Evolutionary conservation across 2,797 vertebrate species (phyloP).

Genomic region (Centroberyx gerrardi): DNA sequence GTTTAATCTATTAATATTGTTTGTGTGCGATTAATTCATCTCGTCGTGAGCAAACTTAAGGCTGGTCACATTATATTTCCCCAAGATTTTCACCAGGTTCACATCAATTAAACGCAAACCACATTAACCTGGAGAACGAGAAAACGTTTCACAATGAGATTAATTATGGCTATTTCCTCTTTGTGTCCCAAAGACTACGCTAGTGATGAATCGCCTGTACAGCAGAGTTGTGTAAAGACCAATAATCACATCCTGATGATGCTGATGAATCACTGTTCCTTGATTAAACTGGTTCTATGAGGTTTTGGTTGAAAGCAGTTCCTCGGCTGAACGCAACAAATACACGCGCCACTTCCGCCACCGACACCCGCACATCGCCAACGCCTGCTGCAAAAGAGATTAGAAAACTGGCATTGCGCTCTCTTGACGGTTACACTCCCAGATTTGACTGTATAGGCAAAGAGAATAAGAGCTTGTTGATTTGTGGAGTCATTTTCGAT

Average conservation of each 20-base stretch:
- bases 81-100: slow-evolving; percentile 8
- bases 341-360: slow-evolving; percentile 15
- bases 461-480: slow-evolving; percentile 39
- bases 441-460: slow-evolving; percentile 38
- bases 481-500: slow-evolving; percentile 44
- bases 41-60: no score
- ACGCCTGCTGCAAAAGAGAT: slow-evolving; percentile 59
- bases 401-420: slow-evolving; percentile 51
- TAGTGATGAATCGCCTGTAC: slow-evolving; percentile 51
- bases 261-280: slow-evolving; percentile 67
- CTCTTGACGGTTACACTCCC: slow-evolving; percentile 39
- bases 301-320: slow-evolving; percentile 48
- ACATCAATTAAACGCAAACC: slow-evolving; percentile 35
- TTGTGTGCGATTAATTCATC: slow-evolving; percentile 31
- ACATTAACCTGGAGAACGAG: slow-evolving; percentile 48
- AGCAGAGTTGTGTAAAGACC: slow-evolving; percentile 58
- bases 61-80: not conserved
- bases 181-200: slow-evolving; percentile 36
- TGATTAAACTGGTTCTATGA: slow-evolving; percentile 54
- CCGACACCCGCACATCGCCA: slow-evolving; percentile 47
- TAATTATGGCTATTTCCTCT: slow-evolving; percentile 56
- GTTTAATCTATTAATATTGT: slow-evolving; percentile 15
- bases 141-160: slow-evolving; percentile 41
- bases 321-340: slow-evolving; percentile 50
- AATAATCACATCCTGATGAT: slow-evolving; percentile 52